Conservation (phyloP, 2,888 invertebrate species). For the Liopterus haemorrhoidalis region DNA sequence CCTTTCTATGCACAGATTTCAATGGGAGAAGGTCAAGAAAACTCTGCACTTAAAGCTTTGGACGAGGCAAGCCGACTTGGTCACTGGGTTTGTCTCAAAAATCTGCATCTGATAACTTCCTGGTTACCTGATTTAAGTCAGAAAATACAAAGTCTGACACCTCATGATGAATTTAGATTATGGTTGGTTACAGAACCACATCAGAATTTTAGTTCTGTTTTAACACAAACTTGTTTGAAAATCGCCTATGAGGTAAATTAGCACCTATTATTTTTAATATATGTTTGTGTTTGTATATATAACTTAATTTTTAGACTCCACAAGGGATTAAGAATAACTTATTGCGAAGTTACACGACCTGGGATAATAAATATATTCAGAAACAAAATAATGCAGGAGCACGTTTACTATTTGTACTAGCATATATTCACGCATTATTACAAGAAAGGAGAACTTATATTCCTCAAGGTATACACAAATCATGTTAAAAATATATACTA, state of each 20-base stretch:
- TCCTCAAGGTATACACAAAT: slow-evolving; percentile 74
- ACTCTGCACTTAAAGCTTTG: slow-evolving; percentile 55
- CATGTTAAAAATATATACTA: no score
- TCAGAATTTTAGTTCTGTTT: slow-evolving; percentile 63
- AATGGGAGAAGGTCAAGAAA: slow-evolving; percentile 74
- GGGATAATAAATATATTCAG: slow-evolving; percentile 49
- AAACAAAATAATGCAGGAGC: slow-evolving; percentile 39
- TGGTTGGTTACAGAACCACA: slow-evolving; percentile 87
- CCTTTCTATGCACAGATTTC: slow-evolving; percentile 54
- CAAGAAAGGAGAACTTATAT: slow-evolving; percentile 89
- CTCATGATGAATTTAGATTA: slow-evolving; percentile 57
- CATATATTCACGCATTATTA: slow-evolving; percentile 83
- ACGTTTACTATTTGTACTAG: slow-evolving; percentile 65
- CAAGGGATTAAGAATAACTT: slow-evolving; percentile 81
- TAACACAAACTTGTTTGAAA: slow-evolving; percentile 73
- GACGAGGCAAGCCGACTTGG: slow-evolving; percentile 57
- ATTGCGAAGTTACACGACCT: slow-evolving; percentile 65
- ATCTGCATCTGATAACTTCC: slow-evolving; percentile 68
- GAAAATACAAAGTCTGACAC: slow-evolving; percentile 51
- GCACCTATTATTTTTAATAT: slow-evolving; percentile 47
- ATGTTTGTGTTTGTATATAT: slow-evolving; percentile 18
- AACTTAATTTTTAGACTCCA: slow-evolving; percentile 64
- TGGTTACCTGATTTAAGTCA: slow-evolving; percentile 67
- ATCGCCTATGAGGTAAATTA: slow-evolving; percentile 61
- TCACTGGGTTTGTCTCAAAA: slow-evolving; percentile 74